phyloP scores from a whole-genome alignment of 2,888 invertebrate genomes.

The Acrocyrtus sp. region DNA sequence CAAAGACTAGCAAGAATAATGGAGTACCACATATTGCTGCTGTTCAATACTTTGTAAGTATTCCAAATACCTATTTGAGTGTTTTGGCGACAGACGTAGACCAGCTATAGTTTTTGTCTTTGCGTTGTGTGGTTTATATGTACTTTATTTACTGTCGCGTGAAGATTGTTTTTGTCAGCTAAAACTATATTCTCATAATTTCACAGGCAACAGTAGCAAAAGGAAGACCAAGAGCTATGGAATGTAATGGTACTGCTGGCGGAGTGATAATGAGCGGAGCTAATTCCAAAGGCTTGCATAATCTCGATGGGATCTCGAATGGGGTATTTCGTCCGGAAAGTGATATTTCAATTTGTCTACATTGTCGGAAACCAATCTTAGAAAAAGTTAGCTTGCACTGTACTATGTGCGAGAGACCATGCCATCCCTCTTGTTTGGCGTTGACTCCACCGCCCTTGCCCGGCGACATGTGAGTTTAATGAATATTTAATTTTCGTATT shows the following conservation, averaged over 20 bases:
- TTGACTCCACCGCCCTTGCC: slow-evolving; percentile 56
- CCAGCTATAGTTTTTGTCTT: too few relatives aligned
- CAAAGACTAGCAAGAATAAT: slow-evolving; percentile 48
- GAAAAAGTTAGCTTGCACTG: slow-evolving; percentile 57
- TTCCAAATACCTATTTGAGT: too few relatives aligned
- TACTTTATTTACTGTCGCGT: too few relatives aligned
- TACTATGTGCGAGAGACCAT: slow-evolving; percentile 60
- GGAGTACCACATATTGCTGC: slow-evolving; percentile 33
- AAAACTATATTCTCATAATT: too few relatives aligned
- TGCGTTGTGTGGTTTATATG: too few relatives aligned
- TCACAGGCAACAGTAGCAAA: not conserved
- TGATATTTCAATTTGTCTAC: slow-evolving; percentile 55
- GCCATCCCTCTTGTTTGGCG: slow-evolving; percentile 59
- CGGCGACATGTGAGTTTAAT: slow-evolving; percentile 58
- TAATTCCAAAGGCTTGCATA: too few relatives aligned
- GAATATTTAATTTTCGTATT: too few relatives aligned
- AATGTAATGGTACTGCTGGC: slow-evolving; percentile 29
- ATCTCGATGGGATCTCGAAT: slow-evolving; percentile 20
- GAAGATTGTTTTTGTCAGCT: too few relatives aligned
- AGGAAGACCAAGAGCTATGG: slow-evolving; percentile 18
- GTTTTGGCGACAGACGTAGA: too few relatives aligned
- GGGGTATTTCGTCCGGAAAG: slow-evolving; percentile 29
- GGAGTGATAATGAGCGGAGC: too few relatives aligned
- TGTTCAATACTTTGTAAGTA: slow-evolving; percentile 37
- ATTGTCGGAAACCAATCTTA: slow-evolving; percentile 52